phyloP scores from a whole-genome alignment of 2,888 invertebrate species.

The Torymus texanus region DNA sequence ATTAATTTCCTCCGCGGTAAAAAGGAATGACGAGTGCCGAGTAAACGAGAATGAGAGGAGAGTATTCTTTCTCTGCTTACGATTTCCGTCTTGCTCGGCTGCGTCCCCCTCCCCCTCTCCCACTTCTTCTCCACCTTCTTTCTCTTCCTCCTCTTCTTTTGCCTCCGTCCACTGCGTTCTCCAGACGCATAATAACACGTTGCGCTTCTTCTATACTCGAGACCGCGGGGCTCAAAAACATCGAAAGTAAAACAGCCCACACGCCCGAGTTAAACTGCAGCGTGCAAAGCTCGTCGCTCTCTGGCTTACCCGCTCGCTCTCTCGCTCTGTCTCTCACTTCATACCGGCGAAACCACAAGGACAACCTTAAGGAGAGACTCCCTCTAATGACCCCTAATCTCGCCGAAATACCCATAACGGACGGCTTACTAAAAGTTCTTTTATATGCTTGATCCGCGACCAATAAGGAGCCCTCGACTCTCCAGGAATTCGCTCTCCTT shows the following conservation, averaged over 20 bases:
- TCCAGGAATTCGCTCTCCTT: too few species aligned
- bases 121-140: not conserved
- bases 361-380: constrained; percentile 62
- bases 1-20: constrained; percentile 38
- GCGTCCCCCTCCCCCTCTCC: not conserved
- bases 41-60: constrained; percentile 3
- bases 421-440: constrained; percentile 70
- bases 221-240: constrained; percentile 69
- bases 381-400: constrained; percentile 73
- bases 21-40: constrained; percentile 17
- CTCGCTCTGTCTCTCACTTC: not conserved
- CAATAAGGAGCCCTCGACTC: not conserved
- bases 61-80: not conserved
- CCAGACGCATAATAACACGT: constrained; percentile 74
- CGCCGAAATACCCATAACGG: constrained; percentile 68
- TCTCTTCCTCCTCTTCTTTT: constrained; percentile 1
- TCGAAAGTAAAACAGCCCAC: constrained; percentile 67
- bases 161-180: constrained; percentile 2
- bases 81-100: constrained; percentile 28
- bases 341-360: constrained; percentile 67
- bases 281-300: too few species aligned
- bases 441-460: constrained; percentile 54
- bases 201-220: constrained; percentile 61
- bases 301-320: not conserved
- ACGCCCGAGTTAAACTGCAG: constrained; percentile 66